Evolutionary conservation across 2,113 vertebrate species (phyloP), one percentile per base, ranked within the genome.

Genomic region (Megaceryle maxima): DNA sequence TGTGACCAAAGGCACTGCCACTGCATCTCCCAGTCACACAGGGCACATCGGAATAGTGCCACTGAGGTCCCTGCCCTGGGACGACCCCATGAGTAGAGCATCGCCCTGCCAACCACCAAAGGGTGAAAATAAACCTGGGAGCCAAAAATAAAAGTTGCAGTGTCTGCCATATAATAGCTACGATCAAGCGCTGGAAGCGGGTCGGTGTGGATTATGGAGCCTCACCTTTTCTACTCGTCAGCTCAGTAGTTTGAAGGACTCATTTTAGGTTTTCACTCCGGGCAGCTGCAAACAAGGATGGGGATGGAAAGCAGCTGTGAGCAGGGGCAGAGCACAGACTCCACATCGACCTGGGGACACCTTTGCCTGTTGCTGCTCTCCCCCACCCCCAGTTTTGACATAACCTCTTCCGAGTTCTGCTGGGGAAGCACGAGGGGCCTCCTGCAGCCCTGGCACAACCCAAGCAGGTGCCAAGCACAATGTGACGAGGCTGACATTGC

Each of bases 41-140:
- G 56, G 39, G 46, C 8, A 24, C 55, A 7, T 2, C 12, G 33
- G 53, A 37, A 44, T 1, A 35, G n/a, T 26, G 15, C 20, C 60
- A 62, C 37, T 7, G 1, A 48, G 83, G 64, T 62, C 62, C 60
- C 59, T 55, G 60, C 26, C 62, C 55, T 9, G 17, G 33, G 25
- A 60, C 1, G 9, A 44, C 44, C 73, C 66, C n/a, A 19, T 0
- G 11, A 37, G 70, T 64, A 74, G 59, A 77, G 39, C 16, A 6
- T 0, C 0, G 51, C 0, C 3, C 56, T 75, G 75, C 31, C 86
- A 64, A 22, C 9, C 31, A 43, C 39, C 2, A 4, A n/a, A 25
- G 11, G 37, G 44, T 1, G 3, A n/a, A 48, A 66, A 46, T 44
- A 70, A 76, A 25, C 17, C 29, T 24, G 29, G 13, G 44, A 66